Evolutionary conservation across 2,797 vertebrate genomes (phyloP).

Genomic region (Kryptopterus vitreolus): DNA sequence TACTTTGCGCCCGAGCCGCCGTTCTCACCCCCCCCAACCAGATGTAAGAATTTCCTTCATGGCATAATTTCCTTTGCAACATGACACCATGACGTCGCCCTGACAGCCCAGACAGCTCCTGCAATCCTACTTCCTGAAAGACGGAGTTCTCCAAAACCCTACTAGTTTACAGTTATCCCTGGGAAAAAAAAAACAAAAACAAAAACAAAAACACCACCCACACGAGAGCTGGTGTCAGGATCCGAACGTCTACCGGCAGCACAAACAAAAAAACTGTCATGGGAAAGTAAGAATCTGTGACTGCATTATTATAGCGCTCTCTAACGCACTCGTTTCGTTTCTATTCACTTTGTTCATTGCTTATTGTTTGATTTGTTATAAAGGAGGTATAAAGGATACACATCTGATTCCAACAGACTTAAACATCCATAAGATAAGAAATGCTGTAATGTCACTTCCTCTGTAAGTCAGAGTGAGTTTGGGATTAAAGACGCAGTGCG

Average conservation of each 20-base stretch:
- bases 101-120: constrained; percentile 4
- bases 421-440: not conserved
- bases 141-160: constrained; percentile 7
- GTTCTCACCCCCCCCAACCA: not conserved
- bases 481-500: not conserved
- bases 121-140: constrained; percentile 10
- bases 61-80: not conserved
- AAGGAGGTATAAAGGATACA: not conserved
- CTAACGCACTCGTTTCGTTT: no score
- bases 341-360: no score
- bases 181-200: no score
- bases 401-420: not conserved
- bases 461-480: not conserved
- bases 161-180: constrained; percentile 1
- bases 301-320: not conserved
- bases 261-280: not conserved
- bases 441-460: not conserved
- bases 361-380: not conserved
- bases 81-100: not conserved
- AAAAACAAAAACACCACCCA: not conserved
- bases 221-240: not conserved
- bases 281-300: not conserved
- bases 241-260: not conserved
- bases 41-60: not conserved
- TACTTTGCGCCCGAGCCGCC: not conserved